Evolutionary conservation across 2,888 invertebrate species (phyloP), one percentile per base, ranked within the genome.

Genomic region (Leptopilina syphax): DNA sequence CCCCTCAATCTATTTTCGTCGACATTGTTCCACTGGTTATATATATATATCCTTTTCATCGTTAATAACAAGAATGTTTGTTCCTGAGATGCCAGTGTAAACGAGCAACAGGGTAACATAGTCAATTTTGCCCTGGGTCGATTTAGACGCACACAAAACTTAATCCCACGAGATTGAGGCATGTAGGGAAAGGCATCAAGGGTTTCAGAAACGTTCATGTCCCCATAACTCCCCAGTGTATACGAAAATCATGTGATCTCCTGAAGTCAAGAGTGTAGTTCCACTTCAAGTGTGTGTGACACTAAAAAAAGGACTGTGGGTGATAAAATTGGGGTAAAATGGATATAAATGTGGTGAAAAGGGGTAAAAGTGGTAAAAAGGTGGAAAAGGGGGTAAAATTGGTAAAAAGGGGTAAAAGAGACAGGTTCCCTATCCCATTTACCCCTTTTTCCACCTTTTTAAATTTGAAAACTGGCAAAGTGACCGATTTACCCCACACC

Each of bases 91-190:
- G 27, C n/a, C 57, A 54, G 9, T 57, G 73, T 54, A 34, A 73
- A 57, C 54, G 57, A 73, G 34, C 5, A 41, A 73, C 54, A 54
- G 73, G 13, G 73, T 73, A 73, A 54, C 10, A 34, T 73, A 73
- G 34, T 54, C 73, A 73, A 54, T 73, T 73, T 18, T 13, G 18
- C 34, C 57, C 6, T 41, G 9, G 10, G 57, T 34, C 41, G 57
- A 73, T 73, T 73, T 9, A 34, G 34, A 54, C n/a, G 34, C n/a
- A 73, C 34, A 73, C 34, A 34, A 34, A 54, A 13, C 57, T 34
- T 57, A 73, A 57, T 73, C 73, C 73, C 73, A 34, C 1, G 73
- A 41, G 73, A 57, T 73, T 57, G 73, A 57, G 57, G 73, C 73
- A 73, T 54, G 73, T 57, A 57, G 57, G 4, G 54, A 73, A 34